phyloP scores from a whole-genome alignment of 2,113 vertebrate species.

The Strigops habroptila region DNA sequence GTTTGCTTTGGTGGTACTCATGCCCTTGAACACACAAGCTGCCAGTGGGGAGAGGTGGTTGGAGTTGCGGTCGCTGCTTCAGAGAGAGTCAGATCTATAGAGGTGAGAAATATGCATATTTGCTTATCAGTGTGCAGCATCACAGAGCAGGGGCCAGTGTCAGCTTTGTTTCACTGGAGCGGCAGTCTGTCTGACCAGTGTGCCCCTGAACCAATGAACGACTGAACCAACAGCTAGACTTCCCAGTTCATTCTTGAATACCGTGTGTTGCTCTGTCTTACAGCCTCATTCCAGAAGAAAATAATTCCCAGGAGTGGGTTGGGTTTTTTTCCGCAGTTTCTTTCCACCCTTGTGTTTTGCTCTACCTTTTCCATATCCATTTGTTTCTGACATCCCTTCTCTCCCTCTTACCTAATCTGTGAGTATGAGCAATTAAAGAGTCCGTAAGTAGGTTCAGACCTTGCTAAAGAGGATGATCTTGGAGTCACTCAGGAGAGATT shows the following conservation, averaged over 20 bases:
- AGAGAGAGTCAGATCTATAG: not conserved
- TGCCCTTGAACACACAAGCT: accelerated
- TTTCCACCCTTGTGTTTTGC: not conserved
- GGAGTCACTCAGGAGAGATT: not conserved
- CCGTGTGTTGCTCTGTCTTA: not conserved
- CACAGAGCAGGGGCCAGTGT: not conserved
- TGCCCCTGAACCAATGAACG: not conserved
- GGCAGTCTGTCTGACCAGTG: accelerated
- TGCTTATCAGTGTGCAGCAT: not conserved
- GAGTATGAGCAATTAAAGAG: not conserved
- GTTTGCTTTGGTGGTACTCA: accelerated
- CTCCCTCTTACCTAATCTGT: not conserved
- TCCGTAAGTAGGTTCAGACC: not conserved
- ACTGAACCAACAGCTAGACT: not conserved
- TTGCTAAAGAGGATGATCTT: not conserved
- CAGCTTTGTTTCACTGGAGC: not conserved
- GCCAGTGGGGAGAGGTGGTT: not conserved
- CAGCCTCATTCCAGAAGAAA: not conserved
- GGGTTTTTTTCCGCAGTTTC: not conserved
- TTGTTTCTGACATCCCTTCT: not conserved
- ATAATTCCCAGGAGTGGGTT: not conserved
- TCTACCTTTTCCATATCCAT: not conserved
- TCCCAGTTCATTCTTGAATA: no score
- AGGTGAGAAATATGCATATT: not conserved
- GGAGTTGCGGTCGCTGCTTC: not conserved